Base-by-base conservation (phyloP, 2,888 invertebrate species). In the Scrobipalpa costella region DNA sequence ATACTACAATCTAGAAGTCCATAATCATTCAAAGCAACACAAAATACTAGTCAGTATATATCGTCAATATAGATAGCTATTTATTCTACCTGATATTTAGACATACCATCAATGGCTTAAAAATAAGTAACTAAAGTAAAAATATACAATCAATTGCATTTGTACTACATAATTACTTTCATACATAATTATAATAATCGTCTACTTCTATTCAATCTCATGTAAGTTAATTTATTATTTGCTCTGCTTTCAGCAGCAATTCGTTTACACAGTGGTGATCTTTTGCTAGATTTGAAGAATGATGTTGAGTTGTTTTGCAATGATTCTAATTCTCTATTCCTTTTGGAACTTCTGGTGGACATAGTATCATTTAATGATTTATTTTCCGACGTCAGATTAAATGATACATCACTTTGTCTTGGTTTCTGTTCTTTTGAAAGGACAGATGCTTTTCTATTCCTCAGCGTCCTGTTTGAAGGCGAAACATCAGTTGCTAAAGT, bases 321-420 rank as follows among this genome's bases (percentile, higher is more conserved):
- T n/a, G 47, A 49, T n/a, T 60, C 49, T 33, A 60, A 0, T 19
- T 60, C 49, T 33, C 34, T 47, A 33, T 60, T 47, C 15, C 60
- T 49, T 49, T n/a, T 61, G 33, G 50, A 50, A 34, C 50, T 50
- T 27, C 44, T 13, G 3, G 40, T 50, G 33, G 13, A 50, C 7
- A 36, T 34, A 0, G 63, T 60, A 7, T 17, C 38, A 38, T 60
- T 50, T 15, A 58, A n/a, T 7, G 44, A 49, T n/a, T 49, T 63
- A 3, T 49, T 57, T 3, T 57, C 36, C 9, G 55, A 27, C 13
- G 40, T 7, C 21, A 63, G 50, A n/a, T 59, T 40, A 40, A 59
- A 63, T 15, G 63, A 63, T 11, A 63, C 40, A 44, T 63, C 59
- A 40, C 59, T 63, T 17, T 52, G 36, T 33, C 60, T 60, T 15